These are phyloP conservation scores for Platysternon megacephalum DNA, from an alignment of 2,113 vertebrate species.

Conservation along the genomic window DNA sequence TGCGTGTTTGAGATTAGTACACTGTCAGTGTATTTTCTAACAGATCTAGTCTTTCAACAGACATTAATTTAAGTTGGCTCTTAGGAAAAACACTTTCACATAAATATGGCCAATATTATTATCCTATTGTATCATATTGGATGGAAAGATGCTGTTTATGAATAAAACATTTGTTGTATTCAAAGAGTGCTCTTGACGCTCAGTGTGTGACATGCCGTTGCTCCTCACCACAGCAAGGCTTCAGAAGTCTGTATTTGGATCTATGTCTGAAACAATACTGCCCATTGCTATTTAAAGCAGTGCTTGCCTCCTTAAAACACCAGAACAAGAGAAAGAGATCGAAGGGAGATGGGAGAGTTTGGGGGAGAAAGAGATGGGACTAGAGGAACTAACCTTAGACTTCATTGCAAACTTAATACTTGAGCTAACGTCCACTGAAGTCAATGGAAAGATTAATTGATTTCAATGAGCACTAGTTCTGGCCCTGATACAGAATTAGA, in stretches of 20 bases:
- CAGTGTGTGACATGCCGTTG: background rate
- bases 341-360: background rate
- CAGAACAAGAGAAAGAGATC: constrained; percentile 28
- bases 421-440: background rate
- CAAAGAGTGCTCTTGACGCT: constrained; percentile 58
- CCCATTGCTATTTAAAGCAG: constrained; percentile 58
- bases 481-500: background rate
- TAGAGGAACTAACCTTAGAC: background rate
- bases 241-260: background rate
- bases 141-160: constrained; percentile 41
- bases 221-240: background rate
- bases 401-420: background rate
- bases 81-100: background rate
- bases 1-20: background rate
- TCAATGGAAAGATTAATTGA: background rate
- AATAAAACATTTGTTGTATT: constrained; percentile 59
- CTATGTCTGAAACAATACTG: constrained; percentile 42
- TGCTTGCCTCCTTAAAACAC: background rate
- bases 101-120: background rate
- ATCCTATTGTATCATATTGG: background rate
- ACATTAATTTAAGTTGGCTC: background rate
- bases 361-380: background rate
- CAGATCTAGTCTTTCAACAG: background rate
- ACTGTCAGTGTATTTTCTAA: background rate
- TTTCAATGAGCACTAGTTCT: background rate